phyloP scores from a whole-genome alignment of 1,140 invertebrate genomes.

The Potamilus streckersoni region DNA sequence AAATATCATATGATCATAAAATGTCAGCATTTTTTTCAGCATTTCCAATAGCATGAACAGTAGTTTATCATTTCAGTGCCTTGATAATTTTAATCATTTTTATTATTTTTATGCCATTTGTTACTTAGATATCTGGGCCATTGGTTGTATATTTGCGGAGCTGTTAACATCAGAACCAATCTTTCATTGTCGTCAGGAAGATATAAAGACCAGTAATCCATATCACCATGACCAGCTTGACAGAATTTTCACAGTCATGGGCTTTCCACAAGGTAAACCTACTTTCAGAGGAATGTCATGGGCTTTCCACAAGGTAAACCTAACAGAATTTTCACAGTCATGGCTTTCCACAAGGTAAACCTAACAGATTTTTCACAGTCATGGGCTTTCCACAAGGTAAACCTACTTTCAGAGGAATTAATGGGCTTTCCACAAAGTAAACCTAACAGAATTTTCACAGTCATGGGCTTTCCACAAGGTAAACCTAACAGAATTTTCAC shows the following conservation, averaged over 20 bases:
- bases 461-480: conserved; percentile 97
- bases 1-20: too few species aligned
- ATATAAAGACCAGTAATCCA: conserved; percentile 99
- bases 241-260: conserved; percentile 99
- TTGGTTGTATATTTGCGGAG: conserved; percentile 96
- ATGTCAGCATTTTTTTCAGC: too few species aligned
- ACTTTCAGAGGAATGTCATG: too few species aligned
- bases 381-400: conserved; percentile 88
- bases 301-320: too few species aligned
- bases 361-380: conserved; percentile 98
- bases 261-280: conserved; percentile 83
- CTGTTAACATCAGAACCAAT: conserved; percentile 90
- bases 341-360: too few species aligned
- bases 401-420: too few species aligned
- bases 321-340: too few species aligned
- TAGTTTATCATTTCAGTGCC: too few species aligned
- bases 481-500: conserved; percentile 93
- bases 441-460: conserved; percentile 99
- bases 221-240: conserved; percentile 99
- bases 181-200: conserved; percentile 99
- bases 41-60: too few species aligned
- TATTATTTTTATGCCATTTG: neutral
- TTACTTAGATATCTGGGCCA: conserved; percentile 96
- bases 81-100: neutral
- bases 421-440: too few species aligned